Evolutionary conservation across 2,888 invertebrate genomes (phyloP).

Genomic region (Caenorhabditis panamensis): DNA sequence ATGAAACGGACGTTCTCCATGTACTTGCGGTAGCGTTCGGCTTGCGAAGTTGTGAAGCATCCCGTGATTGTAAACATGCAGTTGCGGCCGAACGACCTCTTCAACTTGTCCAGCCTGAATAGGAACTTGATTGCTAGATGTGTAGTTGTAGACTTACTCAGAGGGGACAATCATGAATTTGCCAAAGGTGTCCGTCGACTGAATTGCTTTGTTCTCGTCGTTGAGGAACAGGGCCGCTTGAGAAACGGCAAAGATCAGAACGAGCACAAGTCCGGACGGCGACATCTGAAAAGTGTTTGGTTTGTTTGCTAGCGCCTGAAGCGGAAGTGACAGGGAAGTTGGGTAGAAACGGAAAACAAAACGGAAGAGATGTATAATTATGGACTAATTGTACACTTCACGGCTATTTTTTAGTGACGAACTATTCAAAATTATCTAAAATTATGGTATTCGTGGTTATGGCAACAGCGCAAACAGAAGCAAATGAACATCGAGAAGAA

Average conservation of each 20-base stretch:
- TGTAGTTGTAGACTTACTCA: conserved; percentile 14
- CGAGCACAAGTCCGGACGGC: conserved; percentile 48
- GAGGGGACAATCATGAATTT: conserved; percentile 27
- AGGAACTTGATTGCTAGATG: conserved; percentile 1
- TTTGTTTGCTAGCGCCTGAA: background rate
- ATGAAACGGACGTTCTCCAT: conserved; percentile 62
- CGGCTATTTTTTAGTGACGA: conserved; percentile 1
- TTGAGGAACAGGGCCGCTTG: conserved; percentile 43
- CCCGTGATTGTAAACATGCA: conserved; percentile 57
- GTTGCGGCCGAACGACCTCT: conserved; percentile 60
- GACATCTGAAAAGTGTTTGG: conserved; percentile 43
- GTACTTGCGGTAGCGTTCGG: conserved; percentile 59
- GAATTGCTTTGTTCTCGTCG: conserved; percentile 35
- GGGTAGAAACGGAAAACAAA: background rate
- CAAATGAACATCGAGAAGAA: background rate
- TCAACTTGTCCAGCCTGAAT: conserved; percentile 57
- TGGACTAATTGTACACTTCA: background rate
- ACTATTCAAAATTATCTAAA: background rate
- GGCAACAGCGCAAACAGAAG: background rate
- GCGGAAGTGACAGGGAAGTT: conserved; percentile 14
- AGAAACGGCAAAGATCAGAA: conserved; percentile 32
- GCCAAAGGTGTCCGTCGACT: conserved; percentile 30
- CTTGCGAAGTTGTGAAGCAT: conserved; percentile 61
- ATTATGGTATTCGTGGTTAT: background rate
- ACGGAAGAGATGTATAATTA: background rate